Percentiles rank a stretch among this genome's conserved stretches.
phyloP scores from a whole-genome alignment of 2,888 invertebrate species.

The Pogonocherus hispidulus region DNA sequence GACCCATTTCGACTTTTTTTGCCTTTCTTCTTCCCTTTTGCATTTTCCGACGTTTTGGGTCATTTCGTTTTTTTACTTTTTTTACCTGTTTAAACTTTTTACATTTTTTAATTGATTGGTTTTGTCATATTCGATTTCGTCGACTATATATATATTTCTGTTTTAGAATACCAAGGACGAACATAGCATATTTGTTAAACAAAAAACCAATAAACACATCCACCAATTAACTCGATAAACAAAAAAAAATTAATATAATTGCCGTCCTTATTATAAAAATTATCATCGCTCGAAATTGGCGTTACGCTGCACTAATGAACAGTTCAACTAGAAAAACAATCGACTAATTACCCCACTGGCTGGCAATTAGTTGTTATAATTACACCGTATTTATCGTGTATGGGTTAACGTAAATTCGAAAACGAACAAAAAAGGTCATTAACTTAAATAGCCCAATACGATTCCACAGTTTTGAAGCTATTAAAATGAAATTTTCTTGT shows the following conservation, averaged over 20 bases:
- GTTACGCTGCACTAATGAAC: not conserved
- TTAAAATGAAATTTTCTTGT: not conserved
- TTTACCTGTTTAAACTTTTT: too few relatives aligned
- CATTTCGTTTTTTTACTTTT: too few relatives aligned
- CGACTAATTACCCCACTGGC: not conserved
- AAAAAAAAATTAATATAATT: not conserved
- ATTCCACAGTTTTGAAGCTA: not conserved
- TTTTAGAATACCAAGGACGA: too few relatives aligned
- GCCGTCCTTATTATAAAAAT: not conserved
- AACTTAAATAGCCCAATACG: not conserved
- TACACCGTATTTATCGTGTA: not conserved
- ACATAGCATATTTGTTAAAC: not conserved
- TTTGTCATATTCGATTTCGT: too few relatives aligned
- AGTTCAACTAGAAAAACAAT: not conserved
- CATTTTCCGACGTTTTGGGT: too few relatives aligned
- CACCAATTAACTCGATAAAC: not conserved
- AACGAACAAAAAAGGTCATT: not conserved
- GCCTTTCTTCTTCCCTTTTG: too few relatives aligned
- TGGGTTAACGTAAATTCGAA: not conserved
- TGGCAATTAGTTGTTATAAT: not conserved
- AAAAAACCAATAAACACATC: not conserved
- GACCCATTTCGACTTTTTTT: too few relatives aligned
- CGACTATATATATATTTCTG: too few relatives aligned
- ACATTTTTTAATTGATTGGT: too few relatives aligned
- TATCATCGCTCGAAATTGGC: not conserved